Evolutionary conservation across 2,113 vertebrate species (phyloP), one percentile per base, ranked within the genome.

Genomic region (Saimiri boliviensis): DNA sequence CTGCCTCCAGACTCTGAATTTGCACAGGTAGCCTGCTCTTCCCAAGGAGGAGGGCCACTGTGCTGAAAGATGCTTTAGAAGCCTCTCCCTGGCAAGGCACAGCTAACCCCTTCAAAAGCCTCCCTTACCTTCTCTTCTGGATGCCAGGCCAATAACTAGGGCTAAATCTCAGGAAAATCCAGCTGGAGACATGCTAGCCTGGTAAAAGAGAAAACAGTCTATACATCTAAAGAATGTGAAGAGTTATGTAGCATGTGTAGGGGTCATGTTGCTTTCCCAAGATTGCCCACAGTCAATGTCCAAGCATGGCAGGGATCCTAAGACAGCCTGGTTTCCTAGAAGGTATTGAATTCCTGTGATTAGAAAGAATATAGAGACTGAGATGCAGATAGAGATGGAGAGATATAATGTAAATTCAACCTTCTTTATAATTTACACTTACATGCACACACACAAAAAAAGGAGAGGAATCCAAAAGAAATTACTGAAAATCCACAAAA

Each of bases 391-490:
- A 21, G 25, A 54, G 21, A 66, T 19, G 45, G 21, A 87, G 20
- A 58, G 16, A 58, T 32, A 11, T 11, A 14, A 30, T 23, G 30
- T 60, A 3, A 70, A 42, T 49, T 89, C 42, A 63, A 16, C 23
- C 21, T 83, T 45, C 56, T 84, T 30, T 83, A 85, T 0, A 49
- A 56, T 25, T n/a, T 19, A 70, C 32, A 30, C 4, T 45, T 10
- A 42, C 0, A 56, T 0, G 3, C 7, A 23, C 45, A 42, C 21
- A 70, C 16, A 54, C 0, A 10, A 1, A 73, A 73, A 45, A 60
- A 80, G 47, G 27, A 47, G 35, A 37, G 19, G 45, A 95, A 70
- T 63, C 8, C 37, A 81, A 82, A 56, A 76, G 45, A 52, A 88
- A 93, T 45, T 5, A 79, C 35, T 42, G 30, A 3, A 79, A 49